phyloP scores from a whole-genome alignment of 2,113 vertebrate genomes.

The Porphyrio hochstetteri region DNA sequence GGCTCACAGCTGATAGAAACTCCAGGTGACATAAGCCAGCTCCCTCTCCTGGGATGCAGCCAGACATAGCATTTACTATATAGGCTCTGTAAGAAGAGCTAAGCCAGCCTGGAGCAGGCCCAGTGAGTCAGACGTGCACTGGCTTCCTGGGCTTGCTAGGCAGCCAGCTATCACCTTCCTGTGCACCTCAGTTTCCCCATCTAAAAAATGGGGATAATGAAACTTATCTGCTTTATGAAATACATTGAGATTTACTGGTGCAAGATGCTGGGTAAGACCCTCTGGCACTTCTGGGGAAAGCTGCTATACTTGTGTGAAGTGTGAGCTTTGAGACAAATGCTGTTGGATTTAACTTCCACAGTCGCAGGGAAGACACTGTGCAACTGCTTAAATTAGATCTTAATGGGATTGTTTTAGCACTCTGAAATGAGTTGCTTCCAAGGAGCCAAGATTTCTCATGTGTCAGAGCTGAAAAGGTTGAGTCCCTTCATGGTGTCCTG shows the following conservation, averaged over 20 bases:
- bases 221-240: background rate
- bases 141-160: background rate
- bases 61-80: background rate
- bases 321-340: background rate
- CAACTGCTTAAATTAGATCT: background rate
- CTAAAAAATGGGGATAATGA: background rate
- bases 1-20: background rate
- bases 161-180: background rate
- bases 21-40: background rate
- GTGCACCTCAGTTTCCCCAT: background rate
- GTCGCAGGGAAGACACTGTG: background rate
- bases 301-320: background rate
- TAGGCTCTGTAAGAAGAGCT: background rate
- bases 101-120: background rate
- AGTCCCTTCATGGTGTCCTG: background rate
- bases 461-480: background rate
- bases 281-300: background rate
- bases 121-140: accelerated
- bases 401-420: background rate
- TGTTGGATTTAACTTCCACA: background rate
- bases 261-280: background rate
- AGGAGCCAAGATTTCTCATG: background rate
- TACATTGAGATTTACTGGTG: background rate
- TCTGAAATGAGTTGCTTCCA: background rate
- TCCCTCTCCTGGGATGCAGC: background rate